Conservation (phyloP, 2,113 vertebrate species). For the Cygnus buccinator region DNA sequence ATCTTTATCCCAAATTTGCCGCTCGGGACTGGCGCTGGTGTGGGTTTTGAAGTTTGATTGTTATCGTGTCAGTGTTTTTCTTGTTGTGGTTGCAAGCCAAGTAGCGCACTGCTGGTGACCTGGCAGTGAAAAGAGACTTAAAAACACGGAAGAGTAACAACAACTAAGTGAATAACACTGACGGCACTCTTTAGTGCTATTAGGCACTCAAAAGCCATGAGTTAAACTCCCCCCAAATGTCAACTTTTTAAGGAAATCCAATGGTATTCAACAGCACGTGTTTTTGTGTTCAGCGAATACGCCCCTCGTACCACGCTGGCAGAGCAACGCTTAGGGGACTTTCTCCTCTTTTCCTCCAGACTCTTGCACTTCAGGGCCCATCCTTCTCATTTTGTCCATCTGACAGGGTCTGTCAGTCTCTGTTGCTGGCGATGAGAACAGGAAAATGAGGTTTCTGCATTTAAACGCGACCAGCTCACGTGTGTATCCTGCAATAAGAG, state of each 20-base stretch:
- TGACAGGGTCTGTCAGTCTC: fast-evolving
- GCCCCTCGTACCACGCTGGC: fast-evolving
- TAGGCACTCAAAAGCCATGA: not conserved
- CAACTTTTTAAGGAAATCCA: not conserved
- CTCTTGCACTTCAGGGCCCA: not conserved
- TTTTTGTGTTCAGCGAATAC: not conserved
- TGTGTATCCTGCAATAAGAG: not conserved
- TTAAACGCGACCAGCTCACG: fast-evolving
- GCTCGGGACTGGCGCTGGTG: not conserved
- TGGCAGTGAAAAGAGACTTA: not conserved
- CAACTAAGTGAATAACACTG: not conserved
- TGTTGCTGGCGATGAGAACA: not conserved
- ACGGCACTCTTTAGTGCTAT: not conserved
- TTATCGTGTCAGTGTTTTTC: not conserved
- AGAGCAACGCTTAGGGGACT: not conserved
- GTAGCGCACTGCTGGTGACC: not conserved
- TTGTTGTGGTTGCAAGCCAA: not conserved
- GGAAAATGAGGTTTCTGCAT: not conserved
- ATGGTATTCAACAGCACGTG: not conserved
- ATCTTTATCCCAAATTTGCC: not conserved
- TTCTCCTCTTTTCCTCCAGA: not conserved
- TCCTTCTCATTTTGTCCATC: not conserved
- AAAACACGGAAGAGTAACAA: not conserved
- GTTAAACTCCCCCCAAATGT: not conserved
- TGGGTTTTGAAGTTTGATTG: not conserved